A percentile compares a stretch with the other conserved stretches of the same genome.
Evolutionary conservation across 2,113 vertebrate genomes (phyloP).

Genomic region (Epinephelus lanceolatus): DNA sequence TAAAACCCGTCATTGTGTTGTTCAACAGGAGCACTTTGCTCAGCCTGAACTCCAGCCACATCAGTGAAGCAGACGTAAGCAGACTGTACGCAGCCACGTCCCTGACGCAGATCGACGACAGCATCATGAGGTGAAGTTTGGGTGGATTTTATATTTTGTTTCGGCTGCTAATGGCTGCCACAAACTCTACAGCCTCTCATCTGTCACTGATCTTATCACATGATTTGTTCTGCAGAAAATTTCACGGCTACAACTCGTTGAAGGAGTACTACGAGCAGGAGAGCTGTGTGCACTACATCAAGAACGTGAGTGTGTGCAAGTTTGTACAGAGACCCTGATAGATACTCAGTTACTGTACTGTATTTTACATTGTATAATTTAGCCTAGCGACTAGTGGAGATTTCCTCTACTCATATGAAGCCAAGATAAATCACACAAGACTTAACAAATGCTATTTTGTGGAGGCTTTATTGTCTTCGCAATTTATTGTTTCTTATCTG

Average conservation of each 20-base stretch:
- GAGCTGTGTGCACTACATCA: constrained; percentile 92
- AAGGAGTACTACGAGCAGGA: constrained; percentile 95
- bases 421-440: no score
- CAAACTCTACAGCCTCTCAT: background rate
- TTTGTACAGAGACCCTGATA: background rate
- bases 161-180: background rate
- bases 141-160: background rate
- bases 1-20: constrained; percentile 16
- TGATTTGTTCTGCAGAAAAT: constrained; percentile 85
- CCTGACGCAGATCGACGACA: constrained; percentile 94
- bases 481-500: no score
- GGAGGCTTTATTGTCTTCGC: no score
- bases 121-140: constrained; percentile 90
- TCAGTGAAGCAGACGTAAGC: constrained; percentile 86
- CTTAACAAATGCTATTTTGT: no score
- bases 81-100: constrained; percentile 91
- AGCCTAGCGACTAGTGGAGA: no score
- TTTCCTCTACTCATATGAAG: no score
- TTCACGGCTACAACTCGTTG: constrained; percentile 90
- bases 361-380: no score
- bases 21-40: constrained; percentile 85
- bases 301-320: constrained; percentile 82
- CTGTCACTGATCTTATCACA: background rate
- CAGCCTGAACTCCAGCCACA: constrained; percentile 41
- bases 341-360: background rate